Evolutionary conservation across 2,888 invertebrate species (phyloP).

Genomic region (Ptychoptera contaminata): DNA sequence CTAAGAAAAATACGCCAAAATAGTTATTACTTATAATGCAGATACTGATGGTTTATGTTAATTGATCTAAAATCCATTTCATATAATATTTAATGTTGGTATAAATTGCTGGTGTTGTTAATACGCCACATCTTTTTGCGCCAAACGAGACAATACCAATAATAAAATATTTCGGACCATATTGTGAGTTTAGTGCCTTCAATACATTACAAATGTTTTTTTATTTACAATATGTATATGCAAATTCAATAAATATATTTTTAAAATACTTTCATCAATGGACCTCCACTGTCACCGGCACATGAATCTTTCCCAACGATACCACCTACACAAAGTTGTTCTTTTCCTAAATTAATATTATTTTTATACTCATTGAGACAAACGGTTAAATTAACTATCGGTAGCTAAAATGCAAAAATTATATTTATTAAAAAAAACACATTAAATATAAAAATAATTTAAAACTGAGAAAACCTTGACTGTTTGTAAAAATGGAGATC

Average conservation of each 20-base stretch:
- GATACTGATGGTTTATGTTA: background rate
- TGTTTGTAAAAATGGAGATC: conserved; percentile 30
- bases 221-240: background rate
- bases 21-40: no score
- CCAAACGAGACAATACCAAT: conserved; percentile 50
- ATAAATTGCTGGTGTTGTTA: conserved; percentile 36
- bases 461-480: conserved; percentile 15
- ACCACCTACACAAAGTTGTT: conserved; percentile 41
- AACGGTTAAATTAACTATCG: conserved; percentile 4
- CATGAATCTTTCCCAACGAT: conserved; percentile 40
- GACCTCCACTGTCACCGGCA: conserved; percentile 37
- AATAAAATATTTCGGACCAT: conserved; percentile 33
- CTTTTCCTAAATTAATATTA: conserved; percentile 21
- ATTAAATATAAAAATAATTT: background rate
- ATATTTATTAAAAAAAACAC: background rate
- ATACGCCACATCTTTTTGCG: conserved; percentile 36
- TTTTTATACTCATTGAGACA: conserved; percentile 18
- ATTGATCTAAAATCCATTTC: conserved; percentile 37
- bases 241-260: background rate
- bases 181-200: background rate
- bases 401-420: conserved; percentile 1
- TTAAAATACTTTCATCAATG: background rate
- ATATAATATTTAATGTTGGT: conserved; percentile 34
- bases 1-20: no score
- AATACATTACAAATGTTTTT: no score